These are phyloP conservation scores for Champsocephalus gunnari DNA, from an alignment of 2,797 vertebrate species.

Conservation along the genomic window DNA sequence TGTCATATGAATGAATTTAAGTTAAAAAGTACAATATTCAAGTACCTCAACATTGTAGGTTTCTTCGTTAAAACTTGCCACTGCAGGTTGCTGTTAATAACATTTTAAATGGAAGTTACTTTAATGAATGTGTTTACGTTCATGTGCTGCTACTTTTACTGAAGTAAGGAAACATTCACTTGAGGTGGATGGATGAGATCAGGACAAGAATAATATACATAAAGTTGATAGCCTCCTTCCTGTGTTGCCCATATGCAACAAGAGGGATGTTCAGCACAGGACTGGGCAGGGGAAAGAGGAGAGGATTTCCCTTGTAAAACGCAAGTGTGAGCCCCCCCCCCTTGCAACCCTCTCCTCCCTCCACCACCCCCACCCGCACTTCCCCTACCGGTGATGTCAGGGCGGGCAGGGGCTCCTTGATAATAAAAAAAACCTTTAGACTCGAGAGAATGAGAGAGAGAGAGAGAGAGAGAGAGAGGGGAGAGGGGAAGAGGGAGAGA, in stretches of 20 bases:
- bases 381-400: constrained; percentile 82
- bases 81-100: background rate
- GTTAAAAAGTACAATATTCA: too few species aligned
- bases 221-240: constrained; percentile 48
- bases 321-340: constrained; percentile 45
- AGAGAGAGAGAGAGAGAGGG: constrained; percentile 28
- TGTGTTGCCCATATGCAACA: constrained; percentile 37
- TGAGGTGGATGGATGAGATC: constrained; percentile 31
- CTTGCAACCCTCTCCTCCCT: background rate
- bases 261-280: constrained; percentile 34
- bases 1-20: too few species aligned
- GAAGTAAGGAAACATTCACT: background rate
- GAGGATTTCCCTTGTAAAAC: constrained; percentile 74
- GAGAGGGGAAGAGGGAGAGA: constrained; percentile 46
- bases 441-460: constrained; percentile 51
- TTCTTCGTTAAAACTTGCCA: too few species aligned
- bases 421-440: constrained; percentile 72
- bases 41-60: too few species aligned
- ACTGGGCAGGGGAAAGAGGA: constrained; percentile 26
- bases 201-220: constrained; percentile 41
- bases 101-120: background rate
- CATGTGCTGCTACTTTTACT: constrained; percentile 4
- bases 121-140: background rate
- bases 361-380: constrained; percentile 54
- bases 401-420: constrained; percentile 77